Evolutionary conservation across 1,140 invertebrate genomes (phyloP), one percentile per base, ranked within the genome.

Genomic region (Heliothis virescens): DNA sequence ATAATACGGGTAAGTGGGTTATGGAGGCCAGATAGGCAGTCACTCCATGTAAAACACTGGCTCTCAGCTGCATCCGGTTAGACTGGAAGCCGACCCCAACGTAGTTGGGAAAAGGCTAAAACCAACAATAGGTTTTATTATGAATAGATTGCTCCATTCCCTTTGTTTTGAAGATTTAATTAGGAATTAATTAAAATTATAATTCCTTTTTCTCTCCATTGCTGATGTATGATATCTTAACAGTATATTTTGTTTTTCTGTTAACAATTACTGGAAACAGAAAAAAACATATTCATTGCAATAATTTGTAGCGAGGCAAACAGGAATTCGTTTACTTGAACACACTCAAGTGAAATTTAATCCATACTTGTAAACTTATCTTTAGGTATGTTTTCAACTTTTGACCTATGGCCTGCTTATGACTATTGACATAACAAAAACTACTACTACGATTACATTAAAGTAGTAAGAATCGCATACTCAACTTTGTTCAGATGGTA

Each of bases 171-270:
- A 9, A 41, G 34, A 41, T 41, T 9, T 41, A 41, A 41, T 41
- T 41, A 41, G 5, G 34, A 5, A 41, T 41, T 41, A 41, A 41
- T 41, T 41, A 41, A 41, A n/a, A 41, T 41, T 41, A 41, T 41
- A 41, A 41, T 86, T 96, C 96, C 96, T 96, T 98, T 98, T 95
- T 98, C 98, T 87, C 98, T 98, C 98, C 98, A 99, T 95, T 98
- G 98, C 88, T 98, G 98, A 86, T 99, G 98, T 78, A 99, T n/a
- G 96, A 93, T 98, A 99, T 95, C 98, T 96, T 86, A 99, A 93
- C 74, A 99, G 95, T 84, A 99, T 99, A 89, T 98, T 99, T 62
- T 98, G 98, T 95, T 98, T 99, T 93, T 99, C 98, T 90, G 98
- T 98, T 29, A n/a, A 99, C 98, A 92, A 99, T 99, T 87, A 98